Evolutionary conservation across 30 jellyfish, hydroid and myxozoan species (phyloP), one percentile per base, ranked within the genome.

Genomic region (Sanderia malayensis): DNA sequence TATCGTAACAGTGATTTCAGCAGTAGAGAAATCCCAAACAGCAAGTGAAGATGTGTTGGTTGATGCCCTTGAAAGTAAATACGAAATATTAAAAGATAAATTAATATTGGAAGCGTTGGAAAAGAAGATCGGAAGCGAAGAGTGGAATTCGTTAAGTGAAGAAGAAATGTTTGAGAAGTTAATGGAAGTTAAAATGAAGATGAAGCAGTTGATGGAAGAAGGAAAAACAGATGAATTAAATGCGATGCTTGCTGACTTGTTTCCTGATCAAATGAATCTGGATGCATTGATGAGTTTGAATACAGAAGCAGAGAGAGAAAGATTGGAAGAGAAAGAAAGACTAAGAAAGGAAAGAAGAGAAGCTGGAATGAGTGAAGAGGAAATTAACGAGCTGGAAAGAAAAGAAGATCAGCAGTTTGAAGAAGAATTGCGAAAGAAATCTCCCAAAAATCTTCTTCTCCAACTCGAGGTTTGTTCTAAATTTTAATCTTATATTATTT

Each of bases 61-160:
- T 37, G 93, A 89, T 30, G 97, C 95, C 15, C 63, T 89, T 20
- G 45, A 31, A 41, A 69, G 84, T 34, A 82, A 82, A 55, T 89
- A 81, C 55, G 97, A 81, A 45, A 86, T 88, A 44, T 46, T 89
- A 75, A 76, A 79, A 74, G 97, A 89, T 76, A 89, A 75, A 64
- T 73, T 89, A 67, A 89, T 89, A 8, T 55, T 83, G 60, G 93
- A 81, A n/a, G 95, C 93, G 20, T 68, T 89, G 20, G 95, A 89
- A 58, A 80, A 67, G 31, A 57, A 60, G 27, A 2, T 89, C 45
- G 97, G 95, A 2, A 65, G 58, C 6, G 82, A 74, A 46, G 87
- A 53, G 27, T 89, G 97, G 97, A 44, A 29, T 29, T 47, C 57
- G 19, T 24, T 89, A 82, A 68, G 67, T 61, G 94, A 77, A 15